A percentile compares a stretch with the other conserved stretches of the same genome.
phyloP scores from a whole-genome alignment of 2,113 vertebrate genomes.

The Bombycilla garrulus region DNA sequence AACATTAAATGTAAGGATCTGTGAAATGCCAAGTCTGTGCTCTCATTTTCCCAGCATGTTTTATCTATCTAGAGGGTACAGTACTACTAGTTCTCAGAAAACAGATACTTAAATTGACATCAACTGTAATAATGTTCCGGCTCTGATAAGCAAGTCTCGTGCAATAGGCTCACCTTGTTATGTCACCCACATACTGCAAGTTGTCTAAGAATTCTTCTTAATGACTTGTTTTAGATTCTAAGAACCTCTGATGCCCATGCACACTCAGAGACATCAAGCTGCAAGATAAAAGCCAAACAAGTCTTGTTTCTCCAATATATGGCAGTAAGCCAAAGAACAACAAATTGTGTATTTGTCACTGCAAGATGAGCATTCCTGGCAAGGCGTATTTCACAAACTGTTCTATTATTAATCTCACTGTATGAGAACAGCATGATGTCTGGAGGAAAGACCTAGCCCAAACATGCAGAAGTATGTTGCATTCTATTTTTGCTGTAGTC shows the following conservation, averaged over 20 bases:
- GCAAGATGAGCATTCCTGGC: not conserved
- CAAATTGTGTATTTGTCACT: not conserved
- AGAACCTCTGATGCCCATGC: not conserved
- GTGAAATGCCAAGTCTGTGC: not conserved
- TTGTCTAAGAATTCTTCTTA: not conserved
- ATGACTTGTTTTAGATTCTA: not conserved
- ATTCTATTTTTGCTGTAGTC: not conserved
- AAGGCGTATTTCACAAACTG: not conserved
- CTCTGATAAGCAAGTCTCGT: not conserved
- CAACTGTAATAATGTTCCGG: not conserved
- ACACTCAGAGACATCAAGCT: not conserved
- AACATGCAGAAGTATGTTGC: not conserved
- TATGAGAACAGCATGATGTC: not conserved
- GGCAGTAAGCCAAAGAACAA: not conserved
- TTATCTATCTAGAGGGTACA: not conserved
- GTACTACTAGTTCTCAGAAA: not conserved
- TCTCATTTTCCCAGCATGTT: not conserved
- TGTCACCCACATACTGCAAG: not conserved
- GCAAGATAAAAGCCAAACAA: not conserved
- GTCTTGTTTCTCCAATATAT: not conserved
- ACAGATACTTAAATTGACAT: not conserved
- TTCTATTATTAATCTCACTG: not conserved
- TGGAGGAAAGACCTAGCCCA: not conserved
- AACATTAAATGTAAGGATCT: not conserved
- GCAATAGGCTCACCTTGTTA: not conserved